Evolutionary conservation across 1,140 invertebrate species (phyloP), one percentile per base, ranked within the genome.

Genomic region (Holcopasites calliopsidis): DNA sequence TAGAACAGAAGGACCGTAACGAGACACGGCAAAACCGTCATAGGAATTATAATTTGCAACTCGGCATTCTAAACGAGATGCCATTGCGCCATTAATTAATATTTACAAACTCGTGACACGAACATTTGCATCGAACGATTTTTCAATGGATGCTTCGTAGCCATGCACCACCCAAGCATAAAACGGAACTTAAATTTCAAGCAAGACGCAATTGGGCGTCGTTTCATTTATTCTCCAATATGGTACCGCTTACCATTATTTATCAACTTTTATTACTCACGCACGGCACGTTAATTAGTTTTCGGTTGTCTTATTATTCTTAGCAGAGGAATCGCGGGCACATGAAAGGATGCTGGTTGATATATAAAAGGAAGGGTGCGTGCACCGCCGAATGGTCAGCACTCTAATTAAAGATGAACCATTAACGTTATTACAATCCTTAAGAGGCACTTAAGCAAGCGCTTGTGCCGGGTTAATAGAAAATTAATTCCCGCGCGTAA

Each of bases 381-480:
- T 49, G 31, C 18, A 28, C 6, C 21, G 3, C 18, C 23, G 16
- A 26, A 62, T 28, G 57, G 23, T 40, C 33, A 47, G 40, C 21
- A 40, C 33, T 52, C 33, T 62, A 72, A 72, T 62, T 62, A 62
- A 33, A 42, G 23, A 54, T 50, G 42, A 35, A 54, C 35, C 60
- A 65, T 65, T 40, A 64, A 54, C 18, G 64, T 73, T 65, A 73
- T 54, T 73, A 42, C 58, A n/a, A 21, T 65, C 49, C 38, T 62
- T 40, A 64, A 73, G 28, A 38, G 33, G 8, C 33, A 31, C 18
- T 62, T 62, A 42, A 23, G 5, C 18, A 26, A 18, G 26, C 44
- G 18, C 42, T 28, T 35, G 40, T 18, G 13, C 23, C 10, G 18
- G 16, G 7, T 23, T 60, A 35, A 61, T 54, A 33, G 44, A 73